These are phyloP conservation scores for Alectoris magna DNA, from an alignment of 2,797 vertebrate genomes.

Conservation along the genomic window DNA sequence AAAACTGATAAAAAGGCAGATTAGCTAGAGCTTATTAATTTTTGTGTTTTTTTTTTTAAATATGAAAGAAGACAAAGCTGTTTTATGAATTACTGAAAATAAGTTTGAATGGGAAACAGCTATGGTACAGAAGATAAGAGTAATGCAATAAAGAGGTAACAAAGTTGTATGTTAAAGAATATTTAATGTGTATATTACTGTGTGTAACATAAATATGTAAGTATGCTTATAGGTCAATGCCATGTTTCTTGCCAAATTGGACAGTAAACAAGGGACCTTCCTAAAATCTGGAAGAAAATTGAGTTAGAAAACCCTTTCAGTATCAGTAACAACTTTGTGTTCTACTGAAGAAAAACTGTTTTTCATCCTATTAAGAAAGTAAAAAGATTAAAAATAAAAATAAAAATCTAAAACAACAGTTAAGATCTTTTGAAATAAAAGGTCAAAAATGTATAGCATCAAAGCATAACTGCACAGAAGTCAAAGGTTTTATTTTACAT, in stretches of 20 bases:
- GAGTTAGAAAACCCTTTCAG: not conserved
- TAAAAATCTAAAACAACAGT: not conserved
- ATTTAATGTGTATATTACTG: rapidly evolving
- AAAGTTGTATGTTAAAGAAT: not conserved
- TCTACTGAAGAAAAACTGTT: not conserved
- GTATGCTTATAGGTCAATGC: not conserved
- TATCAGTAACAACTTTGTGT: not conserved
- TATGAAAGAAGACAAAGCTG: not conserved
- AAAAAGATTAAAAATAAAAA: not conserved
- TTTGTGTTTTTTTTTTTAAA: not conserved
- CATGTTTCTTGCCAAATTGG: not conserved
- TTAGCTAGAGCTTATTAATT: not conserved
- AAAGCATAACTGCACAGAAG: not conserved
- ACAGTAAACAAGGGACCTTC: not conserved
- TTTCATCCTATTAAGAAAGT: not conserved
- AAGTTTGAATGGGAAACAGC: not conserved
- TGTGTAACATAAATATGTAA: not conserved
- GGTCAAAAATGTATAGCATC: not conserved
- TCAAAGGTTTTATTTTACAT: not conserved
- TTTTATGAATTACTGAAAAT: not conserved
- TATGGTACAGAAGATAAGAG: not conserved
- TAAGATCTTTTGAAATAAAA: not conserved
- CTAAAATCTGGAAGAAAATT: not conserved
- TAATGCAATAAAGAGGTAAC: not conserved
- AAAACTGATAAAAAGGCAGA: not conserved